Evolutionary conservation across 37 sponge, comb jelly and placozoan genomes (phyloP).

Genomic region (Cliona cf. orientalis): DNA sequence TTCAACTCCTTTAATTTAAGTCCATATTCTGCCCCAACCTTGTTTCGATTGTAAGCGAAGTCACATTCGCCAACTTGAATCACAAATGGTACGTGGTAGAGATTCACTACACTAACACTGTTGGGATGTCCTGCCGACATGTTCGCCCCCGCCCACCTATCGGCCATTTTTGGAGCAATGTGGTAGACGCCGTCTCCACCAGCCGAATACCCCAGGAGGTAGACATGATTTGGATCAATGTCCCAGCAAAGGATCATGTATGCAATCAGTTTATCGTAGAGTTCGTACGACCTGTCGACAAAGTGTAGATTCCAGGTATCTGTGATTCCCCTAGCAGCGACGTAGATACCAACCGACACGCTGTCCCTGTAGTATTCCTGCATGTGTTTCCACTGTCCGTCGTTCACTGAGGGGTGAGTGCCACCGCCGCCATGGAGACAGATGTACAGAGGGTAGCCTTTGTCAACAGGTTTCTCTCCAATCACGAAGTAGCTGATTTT

Average conservation of each 20-base stretch:
- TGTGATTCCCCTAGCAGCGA: no score
- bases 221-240: conserved; percentile 22
- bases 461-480: not conserved
- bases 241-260: conserved; percentile 21
- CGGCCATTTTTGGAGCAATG: conserved; percentile 23
- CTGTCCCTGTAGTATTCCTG: not conserved
- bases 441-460: conserved; percentile 12
- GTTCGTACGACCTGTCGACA: no score
- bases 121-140: conserved; percentile 34
- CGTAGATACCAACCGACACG: not conserved
- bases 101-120: no score
- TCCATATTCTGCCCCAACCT: no score
- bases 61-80: no score
- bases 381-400: conserved; percentile 2
- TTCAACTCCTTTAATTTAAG: no score
- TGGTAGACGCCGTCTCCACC: conserved; percentile 33
- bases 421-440: conserved; percentile 7
- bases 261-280: no score
- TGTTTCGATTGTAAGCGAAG: no score
- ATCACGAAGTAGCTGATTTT: not conserved
- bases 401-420: not conserved
- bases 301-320: no score
- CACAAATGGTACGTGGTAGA: no score
- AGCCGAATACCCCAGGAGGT: conserved; percentile 26
- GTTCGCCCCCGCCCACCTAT: conserved; percentile 17